Evolutionary conservation across 1,140 invertebrate species (phyloP), one percentile per base, ranked within the genome.

Genomic region (Calliopsis andreniformis): DNA sequence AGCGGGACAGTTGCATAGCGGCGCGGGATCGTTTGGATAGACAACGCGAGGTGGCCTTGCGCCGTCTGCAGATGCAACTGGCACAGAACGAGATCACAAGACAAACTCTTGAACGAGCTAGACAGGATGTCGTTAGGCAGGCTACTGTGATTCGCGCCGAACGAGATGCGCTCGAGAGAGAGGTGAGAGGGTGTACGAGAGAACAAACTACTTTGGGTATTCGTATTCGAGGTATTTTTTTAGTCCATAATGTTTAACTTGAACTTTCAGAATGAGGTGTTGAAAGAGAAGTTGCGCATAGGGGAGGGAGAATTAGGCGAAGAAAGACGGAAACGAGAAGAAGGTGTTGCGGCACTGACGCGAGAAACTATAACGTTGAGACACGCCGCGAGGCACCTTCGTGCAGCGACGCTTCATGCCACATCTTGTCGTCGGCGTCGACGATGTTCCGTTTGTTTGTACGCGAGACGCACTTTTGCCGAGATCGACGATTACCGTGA

Each of bases 401-500:
- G 87, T 8, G 89, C 90, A 7, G 89, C 89, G 8, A 91, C 90
- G 1, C 42, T 91, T 8, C 91, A 92, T 67, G 91, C 91, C 10
- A 91, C 90, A 0, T 86, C 89, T n/a, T 92, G 91, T 45, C 86
- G 90, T 12, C 87, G 90, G 42, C 87, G 93, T 32, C 90, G 93
- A 73, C 93, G 94, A 69, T 95, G 94, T 78, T 94, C 93, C 3
- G 92, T 95, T 47, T 95, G 94, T 80, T 87, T 93, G 0, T 94
- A 95, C 71, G 93, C 94, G 0, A 93, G 92, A 79, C 90, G 93
- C n/a, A 93, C 93, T 0, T 94, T 94, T 77, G 92, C 93, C 35
- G 93, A 94, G 72, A 92, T 94, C 62, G 90, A 92, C 6, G 90
- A 90, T 28, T 90, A 89, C 63, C 91, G 90, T 63, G 89, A 93